Conservation (phyloP, 2,888 invertebrate species). For the Tubulanus polymorphus region DNA sequence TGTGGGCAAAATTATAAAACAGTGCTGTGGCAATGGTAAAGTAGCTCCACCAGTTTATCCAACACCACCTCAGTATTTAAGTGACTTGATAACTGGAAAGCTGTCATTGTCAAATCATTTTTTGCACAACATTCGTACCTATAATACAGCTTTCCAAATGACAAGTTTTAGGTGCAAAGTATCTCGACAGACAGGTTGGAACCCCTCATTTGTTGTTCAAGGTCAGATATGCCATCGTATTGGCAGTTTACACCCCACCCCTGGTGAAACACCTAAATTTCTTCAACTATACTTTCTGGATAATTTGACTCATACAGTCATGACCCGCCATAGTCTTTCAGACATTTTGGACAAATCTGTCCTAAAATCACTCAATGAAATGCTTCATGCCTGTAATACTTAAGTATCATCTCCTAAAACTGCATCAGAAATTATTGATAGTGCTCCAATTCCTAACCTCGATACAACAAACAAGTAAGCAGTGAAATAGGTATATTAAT, state of each 20-base stretch:
- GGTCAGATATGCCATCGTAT: constrained; percentile 4
- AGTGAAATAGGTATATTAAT: not conserved
- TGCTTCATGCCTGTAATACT: not conserved
- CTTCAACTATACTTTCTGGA: too few relatives aligned
- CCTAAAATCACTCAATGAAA: too few relatives aligned
- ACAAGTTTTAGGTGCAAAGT: not conserved
- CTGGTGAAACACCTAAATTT: not conserved
- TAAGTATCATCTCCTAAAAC: not conserved
- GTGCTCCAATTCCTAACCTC: not conserved
- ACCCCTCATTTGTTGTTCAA: not conserved
- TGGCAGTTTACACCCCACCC: not conserved
- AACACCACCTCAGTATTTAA: not conserved
- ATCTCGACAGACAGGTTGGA: not conserved
- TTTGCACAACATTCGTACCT: not conserved
- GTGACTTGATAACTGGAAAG: not conserved
- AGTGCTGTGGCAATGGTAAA: not conserved
- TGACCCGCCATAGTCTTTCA: too few relatives aligned
- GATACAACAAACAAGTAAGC: not conserved
- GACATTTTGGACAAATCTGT: too few relatives aligned
- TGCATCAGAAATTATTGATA: not conserved
- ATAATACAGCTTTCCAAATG: not conserved
- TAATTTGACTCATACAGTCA: too few relatives aligned
- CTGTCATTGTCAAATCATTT: not conserved
- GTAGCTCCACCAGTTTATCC: not conserved
- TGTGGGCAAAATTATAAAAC: not conserved